These are phyloP conservation scores for Poecilia velifera DNA, from an alignment of 2,797 vertebrate genomes.

Conservation along the genomic window DNA sequence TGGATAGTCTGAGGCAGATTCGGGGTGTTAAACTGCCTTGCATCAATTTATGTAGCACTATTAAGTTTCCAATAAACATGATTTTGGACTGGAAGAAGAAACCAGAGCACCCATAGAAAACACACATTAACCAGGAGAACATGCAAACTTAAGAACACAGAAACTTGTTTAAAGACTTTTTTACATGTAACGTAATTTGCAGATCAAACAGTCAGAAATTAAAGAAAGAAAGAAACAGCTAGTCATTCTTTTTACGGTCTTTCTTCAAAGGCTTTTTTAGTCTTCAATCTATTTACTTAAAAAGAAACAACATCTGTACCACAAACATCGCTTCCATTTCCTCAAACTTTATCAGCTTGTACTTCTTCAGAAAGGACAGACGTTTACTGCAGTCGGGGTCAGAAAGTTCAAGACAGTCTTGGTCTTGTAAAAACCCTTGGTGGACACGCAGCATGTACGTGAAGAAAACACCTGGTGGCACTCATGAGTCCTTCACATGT, in stretches of 20 bases:
- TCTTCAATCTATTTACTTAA: not conserved
- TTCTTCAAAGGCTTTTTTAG: not conserved
- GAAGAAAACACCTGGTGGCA: not conserved
- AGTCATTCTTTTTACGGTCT: not conserved
- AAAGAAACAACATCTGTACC: not conserved
- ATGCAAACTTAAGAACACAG: not conserved
- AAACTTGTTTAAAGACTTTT: not conserved
- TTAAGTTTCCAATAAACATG: not conserved
- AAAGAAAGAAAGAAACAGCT: not conserved
- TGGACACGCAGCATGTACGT: not conserved
- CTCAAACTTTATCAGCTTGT: conserved; percentile 21
- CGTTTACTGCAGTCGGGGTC: conserved; percentile 26
- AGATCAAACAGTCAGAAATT: not conserved
- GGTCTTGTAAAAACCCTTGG: not conserved
- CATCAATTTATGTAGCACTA: not conserved
- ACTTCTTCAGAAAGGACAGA: conserved; percentile 10
- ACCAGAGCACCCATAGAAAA: not conserved
- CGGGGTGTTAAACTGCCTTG: not conserved
- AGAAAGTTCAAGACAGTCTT: conserved; percentile 1
- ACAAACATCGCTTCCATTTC: conserved; percentile 4
- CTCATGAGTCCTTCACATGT: not conserved
- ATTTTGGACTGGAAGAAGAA: not conserved
- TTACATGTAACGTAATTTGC: not conserved
- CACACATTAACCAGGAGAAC: not conserved
- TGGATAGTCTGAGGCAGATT: not conserved